Conservation (phyloP, 2,888 invertebrate genomes). For the Mythimna vitellina region DNA sequence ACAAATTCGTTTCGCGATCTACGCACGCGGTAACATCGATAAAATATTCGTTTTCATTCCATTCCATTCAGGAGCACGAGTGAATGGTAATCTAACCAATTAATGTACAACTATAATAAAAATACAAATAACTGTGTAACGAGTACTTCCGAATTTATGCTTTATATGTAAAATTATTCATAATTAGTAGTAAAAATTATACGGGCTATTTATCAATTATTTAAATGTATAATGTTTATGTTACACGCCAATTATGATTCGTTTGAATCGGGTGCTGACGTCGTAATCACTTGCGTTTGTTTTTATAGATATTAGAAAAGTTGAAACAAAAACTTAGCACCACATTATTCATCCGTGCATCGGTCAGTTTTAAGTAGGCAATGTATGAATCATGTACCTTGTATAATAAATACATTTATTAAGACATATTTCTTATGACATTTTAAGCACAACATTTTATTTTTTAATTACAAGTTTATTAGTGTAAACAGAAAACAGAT, state of each 20-base stretch:
- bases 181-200: slow-evolving; percentile 76
- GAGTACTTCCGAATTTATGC: slow-evolving; percentile 74
- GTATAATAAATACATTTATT: not conserved
- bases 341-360: slow-evolving; percentile 12
- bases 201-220: slow-evolving; percentile 76
- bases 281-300: slow-evolving; percentile 36
- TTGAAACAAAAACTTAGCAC: slow-evolving; percentile 21
- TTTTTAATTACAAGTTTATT: no score
- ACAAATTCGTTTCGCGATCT: slow-evolving; percentile 56
- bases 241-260: slow-evolving; percentile 59
- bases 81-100: slow-evolving; percentile 60
- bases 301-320: slow-evolving; percentile 41
- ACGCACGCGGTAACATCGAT: slow-evolving; percentile 45
- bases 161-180: slow-evolving; percentile 81
- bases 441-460: no score
- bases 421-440: not conserved
- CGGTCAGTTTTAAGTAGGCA: not conserved
- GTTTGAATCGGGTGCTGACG: slow-evolving; percentile 53
- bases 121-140: slow-evolving; percentile 62
- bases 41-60: slow-evolving; percentile 55
- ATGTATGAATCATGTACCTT: slow-evolving; percentile 4
- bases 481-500: no score
- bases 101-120: slow-evolving; percentile 58
- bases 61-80: slow-evolving; percentile 59
- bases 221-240: slow-evolving; percentile 63